Conservation (phyloP, 2,113 vertebrate species). For the Antechinus stuartii region DNA sequence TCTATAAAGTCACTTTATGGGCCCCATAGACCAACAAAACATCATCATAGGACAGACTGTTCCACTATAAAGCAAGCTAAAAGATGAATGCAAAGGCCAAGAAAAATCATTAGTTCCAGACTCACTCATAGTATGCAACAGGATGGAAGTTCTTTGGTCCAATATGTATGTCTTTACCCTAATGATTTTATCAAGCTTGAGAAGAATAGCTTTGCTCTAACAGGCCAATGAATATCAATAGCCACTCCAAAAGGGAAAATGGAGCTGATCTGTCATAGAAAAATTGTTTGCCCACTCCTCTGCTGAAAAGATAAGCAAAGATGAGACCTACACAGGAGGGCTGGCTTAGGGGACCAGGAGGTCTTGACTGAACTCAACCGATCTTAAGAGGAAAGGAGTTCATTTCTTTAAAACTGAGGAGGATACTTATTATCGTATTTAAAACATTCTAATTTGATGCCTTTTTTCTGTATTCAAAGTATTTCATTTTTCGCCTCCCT, state of each 20-base stretch:
- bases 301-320: neutral
- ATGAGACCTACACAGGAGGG: neutral
- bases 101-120: conserved; percentile 23
- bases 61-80: conserved; percentile 15
- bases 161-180: conserved; percentile 27
- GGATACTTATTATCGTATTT: conserved; percentile 75
- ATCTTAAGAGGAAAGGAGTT: conserved; percentile 65
- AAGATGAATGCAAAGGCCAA: conserved; percentile 15
- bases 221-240: neutral
- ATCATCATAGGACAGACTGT: neutral
- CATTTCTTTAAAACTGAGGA: conserved; percentile 32
- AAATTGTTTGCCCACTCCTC: neutral
- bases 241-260: neutral
- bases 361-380: conserved; percentile 70
- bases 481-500: conserved; percentile 66
- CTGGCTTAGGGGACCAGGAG: conserved; percentile 57
- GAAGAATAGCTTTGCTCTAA: neutral
- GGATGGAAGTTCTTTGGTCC: conserved; percentile 15
- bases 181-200: neutral
- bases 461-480: conserved; percentile 71
- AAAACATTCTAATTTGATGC: conserved; percentile 64
- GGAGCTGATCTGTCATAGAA: neutral
- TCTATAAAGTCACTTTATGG: neutral
- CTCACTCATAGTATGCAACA: conserved; percentile 17
- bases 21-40: neutral